Base-by-base conservation (phyloP, 2,888 invertebrate species). In the Apodemia mormo region DNA sequence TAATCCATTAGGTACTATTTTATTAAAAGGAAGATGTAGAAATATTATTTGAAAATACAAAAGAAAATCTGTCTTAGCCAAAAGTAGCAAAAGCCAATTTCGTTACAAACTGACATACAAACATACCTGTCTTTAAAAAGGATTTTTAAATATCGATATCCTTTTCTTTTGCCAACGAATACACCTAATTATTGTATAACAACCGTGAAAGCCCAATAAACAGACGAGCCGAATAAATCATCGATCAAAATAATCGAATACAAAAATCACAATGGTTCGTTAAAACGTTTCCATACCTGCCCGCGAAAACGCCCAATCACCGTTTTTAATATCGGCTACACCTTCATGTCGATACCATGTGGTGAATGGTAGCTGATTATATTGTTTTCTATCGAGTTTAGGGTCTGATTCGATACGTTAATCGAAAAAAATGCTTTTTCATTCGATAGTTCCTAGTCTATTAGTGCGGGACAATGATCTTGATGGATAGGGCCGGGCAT, bases 301-400 rank as follows among this genome's bases (percentile, higher is more conserved):
- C 78, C 77, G 78, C 81, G 77, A 89, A 90, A 88, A 82, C 78
- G 92, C 90, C 80, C 80, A 78, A 90, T 93, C 92, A 93, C 87
- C 78, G 82, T 86, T 90, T 92, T 93, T 93, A 92, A 92, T 93
- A 91, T 83, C 79, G 76, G 74, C 75, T 73, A 75, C 71, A 80
- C 73, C 72, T 10, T 81, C 74, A 74, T 71, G 71, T 75, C 73
- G 74, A 72, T 73, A 75, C 40, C 72, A 70, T 69, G 70, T 82
- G 84, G 73, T 78, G 76, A 92, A 92, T 93, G 81, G 90, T 88
- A 85, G 90, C 90, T 92, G 90, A 92, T 93, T 92, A 90, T 91
- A 92, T 92, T 93, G 92, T 93, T 90, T 91, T 85, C 79, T 85
- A 84, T 80, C 81, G 83, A 80, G 81, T 85, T 84, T 83, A 80